Evolutionary conservation across 2,888 invertebrate genomes (phyloP).

Genomic region (Luffia ferchaultella): DNA sequence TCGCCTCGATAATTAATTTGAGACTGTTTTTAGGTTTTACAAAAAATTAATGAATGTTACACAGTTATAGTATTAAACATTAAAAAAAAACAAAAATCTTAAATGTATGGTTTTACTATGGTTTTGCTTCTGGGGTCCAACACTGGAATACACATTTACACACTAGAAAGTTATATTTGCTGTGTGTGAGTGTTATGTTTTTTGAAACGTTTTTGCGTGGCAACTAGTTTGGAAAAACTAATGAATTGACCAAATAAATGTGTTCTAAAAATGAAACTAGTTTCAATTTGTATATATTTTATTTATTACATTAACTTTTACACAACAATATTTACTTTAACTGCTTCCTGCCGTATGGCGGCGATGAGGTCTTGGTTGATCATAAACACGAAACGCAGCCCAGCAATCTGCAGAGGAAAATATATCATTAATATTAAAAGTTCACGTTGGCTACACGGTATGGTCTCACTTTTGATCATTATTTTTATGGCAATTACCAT

Average conservation of each 20-base stretch:
- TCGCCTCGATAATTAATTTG: too few species aligned
- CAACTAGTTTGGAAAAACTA: constrained; percentile 48
- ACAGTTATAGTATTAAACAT: too few species aligned
- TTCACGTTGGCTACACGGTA: too few species aligned
- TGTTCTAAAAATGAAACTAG: constrained; percentile 52
- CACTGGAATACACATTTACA: constrained; percentile 2
- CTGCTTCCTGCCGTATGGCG: constrained; percentile 88
- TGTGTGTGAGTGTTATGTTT: constrained; percentile 19
- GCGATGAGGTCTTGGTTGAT: constrained; percentile 92
- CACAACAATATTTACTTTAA: constrained; percentile 69
- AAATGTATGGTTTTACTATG: too few species aligned
- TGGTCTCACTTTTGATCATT: too few species aligned
- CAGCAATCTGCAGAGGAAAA: constrained; percentile 74
- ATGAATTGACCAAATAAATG: constrained; percentile 64
- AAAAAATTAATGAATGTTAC: too few species aligned
- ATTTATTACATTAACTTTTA: neutral
- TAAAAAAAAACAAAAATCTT: too few species aligned
- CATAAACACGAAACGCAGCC: constrained; percentile 90
- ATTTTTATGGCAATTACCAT: too few species aligned
- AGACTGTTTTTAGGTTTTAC: too few species aligned
- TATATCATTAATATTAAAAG: too few species aligned
- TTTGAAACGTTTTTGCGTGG: constrained; percentile 42
- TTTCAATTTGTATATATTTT: constrained; percentile 11
- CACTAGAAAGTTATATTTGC: neutral
- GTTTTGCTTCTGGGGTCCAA: too few species aligned